These are phyloP conservation scores for Harpalus rufipes DNA, from an alignment of 2,888 invertebrate species.

Conservation along the genomic window DNA sequence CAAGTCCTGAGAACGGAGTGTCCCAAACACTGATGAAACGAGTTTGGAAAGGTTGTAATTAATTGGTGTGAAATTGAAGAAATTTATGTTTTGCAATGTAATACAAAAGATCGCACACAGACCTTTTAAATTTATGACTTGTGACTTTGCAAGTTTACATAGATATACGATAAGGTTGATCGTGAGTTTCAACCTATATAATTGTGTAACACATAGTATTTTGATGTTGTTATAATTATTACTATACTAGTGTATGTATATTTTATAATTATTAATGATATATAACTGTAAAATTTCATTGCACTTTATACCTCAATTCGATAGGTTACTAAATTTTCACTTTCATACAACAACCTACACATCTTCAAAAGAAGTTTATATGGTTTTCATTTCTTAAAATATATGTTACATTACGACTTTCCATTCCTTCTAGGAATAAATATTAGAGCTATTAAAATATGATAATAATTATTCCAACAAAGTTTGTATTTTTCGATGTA, in stretches of 20 bases:
- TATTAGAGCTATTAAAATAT: too few species aligned
- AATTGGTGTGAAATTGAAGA: slow-evolving; percentile 42
- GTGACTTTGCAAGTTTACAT: neutral
- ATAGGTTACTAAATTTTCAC: too few species aligned
- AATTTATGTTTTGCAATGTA: slow-evolving; percentile 27
- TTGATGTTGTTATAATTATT: neutral
- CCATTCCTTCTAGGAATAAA: too few species aligned
- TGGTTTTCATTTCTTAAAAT: too few species aligned
- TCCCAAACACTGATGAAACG: slow-evolving; percentile 32
- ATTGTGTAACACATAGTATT: slow-evolving; percentile 4
- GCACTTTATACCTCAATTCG: too few species aligned
- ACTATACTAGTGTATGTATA: neutral
- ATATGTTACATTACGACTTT: too few species aligned
- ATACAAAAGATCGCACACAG: slow-evolving; percentile 11
- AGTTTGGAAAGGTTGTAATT: slow-evolving; percentile 40
- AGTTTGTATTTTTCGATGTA: too few species aligned
- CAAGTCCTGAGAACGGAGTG: slow-evolving; percentile 9
- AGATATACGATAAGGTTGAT: neutral
- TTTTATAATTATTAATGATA: neutral
- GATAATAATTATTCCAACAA: too few species aligned
- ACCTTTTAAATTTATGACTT: slow-evolving; percentile 27
- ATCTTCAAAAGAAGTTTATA: too few species aligned
- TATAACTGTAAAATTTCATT: neutral
- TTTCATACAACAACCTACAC: too few species aligned
- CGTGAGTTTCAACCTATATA: neutral